These are phyloP conservation scores for Naja naja DNA, from an alignment of 2,113 vertebrate species.

Conservation along the genomic window DNA sequence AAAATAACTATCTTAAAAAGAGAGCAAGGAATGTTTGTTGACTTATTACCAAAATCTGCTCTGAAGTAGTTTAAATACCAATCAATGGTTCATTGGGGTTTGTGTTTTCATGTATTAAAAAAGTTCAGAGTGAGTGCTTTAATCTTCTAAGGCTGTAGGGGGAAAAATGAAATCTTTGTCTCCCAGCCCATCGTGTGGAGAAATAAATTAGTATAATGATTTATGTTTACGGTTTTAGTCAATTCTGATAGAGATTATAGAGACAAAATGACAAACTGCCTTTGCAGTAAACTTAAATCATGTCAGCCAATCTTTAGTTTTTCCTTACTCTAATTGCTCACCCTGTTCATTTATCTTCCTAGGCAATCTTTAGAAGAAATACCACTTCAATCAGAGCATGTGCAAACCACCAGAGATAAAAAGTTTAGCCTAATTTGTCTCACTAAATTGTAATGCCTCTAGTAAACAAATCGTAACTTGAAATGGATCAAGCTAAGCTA, in stretches of 20 bases:
- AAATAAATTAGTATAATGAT: constrained; percentile 91
- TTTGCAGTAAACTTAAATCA: constrained; percentile 83
- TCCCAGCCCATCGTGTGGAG: constrained; percentile 70
- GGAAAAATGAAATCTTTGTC: constrained; percentile 76
- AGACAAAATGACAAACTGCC: constrained; percentile 87
- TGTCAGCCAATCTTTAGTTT: constrained; percentile 88
- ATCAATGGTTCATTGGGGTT: constrained; percentile 65
- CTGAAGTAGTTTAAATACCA: constrained; percentile 61
- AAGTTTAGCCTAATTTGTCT: constrained; percentile 87
- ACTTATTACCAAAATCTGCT: constrained; percentile 42
- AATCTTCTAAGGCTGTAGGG: constrained; percentile 68
- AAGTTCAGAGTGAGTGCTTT: constrained; percentile 66
- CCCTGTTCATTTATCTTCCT: constrained; percentile 83
- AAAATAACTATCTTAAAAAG: constrained; percentile 51
- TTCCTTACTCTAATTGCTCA: constrained; percentile 86
- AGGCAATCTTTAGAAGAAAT: constrained; percentile 85
- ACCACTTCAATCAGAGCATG: constrained; percentile 83
- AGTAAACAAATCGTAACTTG: constrained; percentile 77
- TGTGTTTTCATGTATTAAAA: constrained; percentile 57
- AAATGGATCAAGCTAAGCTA: constrained; percentile 70
- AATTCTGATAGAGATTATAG: constrained; percentile 89
- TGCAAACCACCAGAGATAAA: constrained; percentile 84
- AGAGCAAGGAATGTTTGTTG: constrained; percentile 44
- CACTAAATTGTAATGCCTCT: constrained; percentile 81
- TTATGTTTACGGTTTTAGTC: constrained; percentile 87